Base-by-base conservation (phyloP, 2,797 vertebrate species). In the Mus caroli region DNA sequence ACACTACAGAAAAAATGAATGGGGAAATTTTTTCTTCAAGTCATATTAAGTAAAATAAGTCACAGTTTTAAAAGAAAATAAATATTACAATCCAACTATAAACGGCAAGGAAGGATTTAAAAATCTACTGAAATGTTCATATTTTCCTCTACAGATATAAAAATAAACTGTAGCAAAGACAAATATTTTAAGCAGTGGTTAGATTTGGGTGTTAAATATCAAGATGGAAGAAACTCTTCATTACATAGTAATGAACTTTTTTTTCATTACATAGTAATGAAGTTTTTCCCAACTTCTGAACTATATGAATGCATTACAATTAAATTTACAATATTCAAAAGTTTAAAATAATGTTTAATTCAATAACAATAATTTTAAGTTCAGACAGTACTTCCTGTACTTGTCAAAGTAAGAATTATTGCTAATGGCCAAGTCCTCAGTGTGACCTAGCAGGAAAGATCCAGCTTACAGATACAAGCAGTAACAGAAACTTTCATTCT, bases 341-440 rank as follows among this genome's bases (percentile, higher is more conserved):
- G 34, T 34, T 19, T 92, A 90, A 50, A 91, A 40, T 89, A 78
- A 56, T 67, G 1, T 69, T 60, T 56, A 92, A 79, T 4, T 71
- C n/a, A 79, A 76, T 73, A 37, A 85, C 58, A 94, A 93, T 43
- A 80, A 54, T 50, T 75, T 24, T 90, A 90, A 82, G 43, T 86
- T 83, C 26, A 90, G 90, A 77, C 9, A 86, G 14, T 28, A 91
- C 24, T 73, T 54, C 17, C 43, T 54, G 50, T 19, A 60, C 14
- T 24, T 82, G 43, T 90, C 77, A 80, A 92, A 58, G 80, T 37
- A 78, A n/a, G 24, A 86, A 40, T 67, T 84, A 79, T 15, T 88
- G 8, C 88, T 76, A 92, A 67, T 83, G 37, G 80, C 28, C 28
- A 96, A 93, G 87, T 22, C 54, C 54, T 17, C 14, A 15, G 20